Base-by-base conservation (phyloP, 2,113 vertebrate species). In the Hiodon tergisus region DNA sequence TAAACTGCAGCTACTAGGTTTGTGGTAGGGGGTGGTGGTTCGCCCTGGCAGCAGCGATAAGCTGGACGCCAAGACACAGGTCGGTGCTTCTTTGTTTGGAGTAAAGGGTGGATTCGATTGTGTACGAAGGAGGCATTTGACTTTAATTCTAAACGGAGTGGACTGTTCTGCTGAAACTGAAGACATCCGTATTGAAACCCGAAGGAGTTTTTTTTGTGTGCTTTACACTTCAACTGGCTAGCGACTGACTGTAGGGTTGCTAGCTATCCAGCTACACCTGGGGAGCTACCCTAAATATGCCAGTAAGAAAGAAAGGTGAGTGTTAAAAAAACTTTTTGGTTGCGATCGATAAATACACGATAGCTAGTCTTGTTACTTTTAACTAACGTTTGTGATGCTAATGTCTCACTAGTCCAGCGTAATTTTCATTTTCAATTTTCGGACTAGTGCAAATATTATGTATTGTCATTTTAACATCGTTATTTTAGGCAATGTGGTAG, bases 291-390 rank as follows among this genome's bases (percentile, higher is more conserved):
- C 82, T 55, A 53, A 81, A 85, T 90, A 97, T 97, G 95, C 95
- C 95, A 53, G 93, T 97, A 75, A 86, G 95, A 79, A 95, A 93
- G 86, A 95, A 93, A 94, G 95, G 95, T 96, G 89, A 94, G 91
- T 83, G 63, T 72, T 81, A 5, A 81, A 78, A 78, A 76, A 71
- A 77, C 78, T 72, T 31, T 67, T 31, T 55, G 63, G 53, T 62
- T 69, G 68, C 60, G 17, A 53, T 52, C 50, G 31, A 52, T 31
- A 1, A 31, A 31, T 31, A 31, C 31, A 31, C 31, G 31, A 31
- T 31, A 31, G 31, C 31, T 31, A 31, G 31, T 31, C 5, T 73
- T 13, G 8, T 73, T 57, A 59, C 4, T 9, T 62, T 59, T 46
- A 50, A 50, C 31, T n/a, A 5, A 47, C 7, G 65, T 67, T 67